These are phyloP conservation scores for Chirona hameri DNA, from an alignment of 2,888 invertebrate species.

Conservation along the genomic window DNA sequence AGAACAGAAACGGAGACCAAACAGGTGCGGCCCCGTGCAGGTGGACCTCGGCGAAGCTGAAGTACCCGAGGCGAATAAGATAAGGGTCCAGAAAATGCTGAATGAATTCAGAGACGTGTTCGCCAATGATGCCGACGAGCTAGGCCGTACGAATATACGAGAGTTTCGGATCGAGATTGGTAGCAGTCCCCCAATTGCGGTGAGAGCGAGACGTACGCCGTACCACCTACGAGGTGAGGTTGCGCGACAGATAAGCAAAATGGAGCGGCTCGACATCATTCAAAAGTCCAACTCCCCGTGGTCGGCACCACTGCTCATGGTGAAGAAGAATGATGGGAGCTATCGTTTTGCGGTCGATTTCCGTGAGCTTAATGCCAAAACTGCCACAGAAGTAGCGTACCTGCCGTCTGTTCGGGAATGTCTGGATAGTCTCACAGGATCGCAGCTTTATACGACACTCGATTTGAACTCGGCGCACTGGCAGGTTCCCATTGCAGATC, in stretches of 20 bases:
- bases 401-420: not conserved
- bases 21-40: not conserved
- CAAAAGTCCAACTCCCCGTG: not conserved
- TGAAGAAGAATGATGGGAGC: slow-evolving; percentile 38
- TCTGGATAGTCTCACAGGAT: not conserved
- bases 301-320: not conserved
- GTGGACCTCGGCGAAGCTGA: not conserved
- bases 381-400: not conserved
- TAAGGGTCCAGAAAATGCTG: not conserved
- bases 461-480: not conserved
- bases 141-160: not conserved
- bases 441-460: not conserved
- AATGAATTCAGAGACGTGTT: not conserved
- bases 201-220: not conserved
- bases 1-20: not conserved
- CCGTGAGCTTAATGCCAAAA: not conserved
- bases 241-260: not conserved
- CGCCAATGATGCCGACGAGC: not conserved
- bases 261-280: not conserved
- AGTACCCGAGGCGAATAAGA: not conserved
- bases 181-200: not conserved
- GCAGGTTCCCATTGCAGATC: not conserved
- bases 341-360: not conserved
- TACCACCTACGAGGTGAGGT: not conserved
- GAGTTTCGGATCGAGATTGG: not conserved